Percentiles rank a stretch among this genome's conserved stretches.
These are phyloP conservation scores for Drosophila sp. DNA, from an alignment of 1,140 invertebrate genomes.

Conservation along the genomic window DNA sequence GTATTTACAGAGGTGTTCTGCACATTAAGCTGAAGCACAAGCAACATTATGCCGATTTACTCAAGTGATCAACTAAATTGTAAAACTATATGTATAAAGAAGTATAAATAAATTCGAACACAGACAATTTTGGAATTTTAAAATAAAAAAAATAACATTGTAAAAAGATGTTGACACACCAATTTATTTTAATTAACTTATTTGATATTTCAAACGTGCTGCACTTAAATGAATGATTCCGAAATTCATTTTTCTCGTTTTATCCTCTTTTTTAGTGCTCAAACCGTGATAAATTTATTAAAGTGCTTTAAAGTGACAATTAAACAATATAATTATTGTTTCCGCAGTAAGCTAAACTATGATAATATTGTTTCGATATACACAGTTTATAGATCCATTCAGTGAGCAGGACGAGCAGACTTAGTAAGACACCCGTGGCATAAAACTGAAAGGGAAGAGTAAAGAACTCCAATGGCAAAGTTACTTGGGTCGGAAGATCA, in stretches of 20 bases:
- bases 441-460: background rate
- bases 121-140: too few relatives aligned
- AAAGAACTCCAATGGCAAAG: slow-evolving; percentile 3
- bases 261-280: too few relatives aligned
- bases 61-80: slow-evolving; percentile 49
- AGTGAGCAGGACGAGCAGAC: background rate
- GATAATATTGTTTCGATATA: background rate
- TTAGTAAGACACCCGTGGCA: background rate
- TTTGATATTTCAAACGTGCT: too few relatives aligned
- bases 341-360: background rate
- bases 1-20: slow-evolving; percentile 64
- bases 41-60: slow-evolving; percentile 64
- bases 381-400: too few relatives aligned
- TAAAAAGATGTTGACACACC: too few relatives aligned
- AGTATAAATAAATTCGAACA: background rate
- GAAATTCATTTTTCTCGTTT: too few relatives aligned
- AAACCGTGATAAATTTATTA: slow-evolving; percentile 23
- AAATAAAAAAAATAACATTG: background rate
- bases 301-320: slow-evolving; percentile 3
- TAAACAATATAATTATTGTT: background rate
- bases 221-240: too few relatives aligned
- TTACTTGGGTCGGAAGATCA: background rate
- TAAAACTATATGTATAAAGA: background rate
- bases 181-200: too few relatives aligned
- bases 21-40: slow-evolving; percentile 68